Conservation (phyloP, 2,888 invertebrate species). For the Heliconius ethilla region DNA sequence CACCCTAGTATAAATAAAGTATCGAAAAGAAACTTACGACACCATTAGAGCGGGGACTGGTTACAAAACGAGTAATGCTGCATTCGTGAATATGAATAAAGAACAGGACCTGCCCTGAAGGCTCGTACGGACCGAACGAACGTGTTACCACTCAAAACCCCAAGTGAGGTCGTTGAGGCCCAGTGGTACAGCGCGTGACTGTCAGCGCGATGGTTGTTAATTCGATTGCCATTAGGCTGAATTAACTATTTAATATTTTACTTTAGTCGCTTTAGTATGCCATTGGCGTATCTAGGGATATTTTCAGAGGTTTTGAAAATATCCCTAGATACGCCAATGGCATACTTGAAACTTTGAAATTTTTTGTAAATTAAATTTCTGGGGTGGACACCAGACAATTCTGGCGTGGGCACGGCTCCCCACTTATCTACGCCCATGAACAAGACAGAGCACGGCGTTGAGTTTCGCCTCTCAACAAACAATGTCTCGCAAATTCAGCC, state of each 20-base stretch:
- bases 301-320: no score
- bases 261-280: not conserved
- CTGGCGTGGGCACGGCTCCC: no score
- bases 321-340: no score
- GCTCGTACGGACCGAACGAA: slow-evolving; percentile 63
- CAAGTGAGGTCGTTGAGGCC: not conserved
- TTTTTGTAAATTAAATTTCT: no score
- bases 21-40: slow-evolving; percentile 63
- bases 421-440: no score
- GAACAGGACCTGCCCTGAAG: slow-evolving; percentile 58
- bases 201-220: not conserved
- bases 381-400: no score
- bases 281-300: no score
- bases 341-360: no score
- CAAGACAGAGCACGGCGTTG: not conserved
- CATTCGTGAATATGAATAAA: slow-evolving; percentile 71
- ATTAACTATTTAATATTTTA: not conserved
- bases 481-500: not conserved
- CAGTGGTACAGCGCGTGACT: not conserved
- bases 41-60: slow-evolving; percentile 57
- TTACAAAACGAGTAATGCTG: slow-evolving; percentile 73
- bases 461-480: not conserved
- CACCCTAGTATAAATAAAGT: slow-evolving; percentile 25
- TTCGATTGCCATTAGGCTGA: not conserved
- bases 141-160: slow-evolving; percentile 32